Conservation (phyloP, 2,797 vertebrate species). For the Lithobates pipiens region DNA sequence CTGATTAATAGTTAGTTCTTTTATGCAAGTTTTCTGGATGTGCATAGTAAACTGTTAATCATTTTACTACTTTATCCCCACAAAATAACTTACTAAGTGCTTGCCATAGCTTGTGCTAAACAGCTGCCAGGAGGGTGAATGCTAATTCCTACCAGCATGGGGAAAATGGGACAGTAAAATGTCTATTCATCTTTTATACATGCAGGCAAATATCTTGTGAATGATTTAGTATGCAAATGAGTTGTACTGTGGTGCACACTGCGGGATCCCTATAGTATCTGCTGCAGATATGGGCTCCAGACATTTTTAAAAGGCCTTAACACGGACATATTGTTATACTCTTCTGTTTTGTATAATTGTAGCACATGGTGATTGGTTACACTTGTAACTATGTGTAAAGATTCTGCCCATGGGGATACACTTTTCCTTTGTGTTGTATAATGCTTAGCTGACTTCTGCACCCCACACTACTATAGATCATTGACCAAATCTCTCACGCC, state of each 20-base stretch:
- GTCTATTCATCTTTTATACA: background rate
- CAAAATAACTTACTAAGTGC: slow-evolving; percentile 12
- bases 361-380: too few relatives aligned
- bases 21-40: background rate
- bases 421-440: too few relatives aligned
- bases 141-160: background rate
- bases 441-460: too few relatives aligned
- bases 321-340: too few relatives aligned
- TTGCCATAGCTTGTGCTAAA: slow-evolving; percentile 9
- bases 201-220: background rate
- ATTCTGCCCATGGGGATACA: too few relatives aligned
- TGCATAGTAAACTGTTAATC: slow-evolving; percentile 17
- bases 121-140: background rate
- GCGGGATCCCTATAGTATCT: background rate
- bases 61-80: slow-evolving; percentile 1
- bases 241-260: background rate
- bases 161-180: background rate
- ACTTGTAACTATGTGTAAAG: too few relatives aligned
- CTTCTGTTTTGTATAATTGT: too few relatives aligned
- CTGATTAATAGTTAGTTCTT: too few relatives aligned
- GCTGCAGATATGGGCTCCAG: background rate
- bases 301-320: too few relatives aligned
- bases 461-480: too few relatives aligned
- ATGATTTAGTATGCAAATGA: background rate
- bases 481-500: too few relatives aligned